These are phyloP conservation scores for Epinephelus lanceolatus DNA, from an alignment of 2,113 vertebrate species.

Conservation along the genomic window DNA sequence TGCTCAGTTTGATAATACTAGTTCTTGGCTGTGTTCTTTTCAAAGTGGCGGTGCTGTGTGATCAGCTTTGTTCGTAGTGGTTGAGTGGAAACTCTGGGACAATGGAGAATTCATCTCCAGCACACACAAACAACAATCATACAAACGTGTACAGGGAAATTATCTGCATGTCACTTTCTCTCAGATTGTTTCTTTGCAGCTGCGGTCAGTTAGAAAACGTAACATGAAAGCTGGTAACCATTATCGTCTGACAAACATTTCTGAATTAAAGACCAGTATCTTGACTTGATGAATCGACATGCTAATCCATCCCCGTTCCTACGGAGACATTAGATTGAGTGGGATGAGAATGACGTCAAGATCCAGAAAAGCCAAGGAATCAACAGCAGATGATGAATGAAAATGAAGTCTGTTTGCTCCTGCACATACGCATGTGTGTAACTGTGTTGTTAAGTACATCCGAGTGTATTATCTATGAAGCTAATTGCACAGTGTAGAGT, in stretches of 20 bases:
- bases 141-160: background rate
- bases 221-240: background rate
- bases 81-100: background rate
- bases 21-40: background rate
- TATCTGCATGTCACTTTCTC: background rate
- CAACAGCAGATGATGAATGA: background rate
- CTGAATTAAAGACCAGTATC: background rate
- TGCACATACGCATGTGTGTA: background rate
- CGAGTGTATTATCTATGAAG: background rate
- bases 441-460: background rate
- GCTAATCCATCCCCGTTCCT: slow-evolving; percentile 18
- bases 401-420: background rate
- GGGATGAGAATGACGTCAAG: slow-evolving; percentile 7
- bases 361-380: slow-evolving; percentile 2
- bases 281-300: background rate
- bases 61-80: background rate
- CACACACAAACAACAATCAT: background rate
- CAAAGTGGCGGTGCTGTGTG: background rate
- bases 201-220: background rate
- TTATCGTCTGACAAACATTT: background rate
- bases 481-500: background rate
- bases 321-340: slow-evolving; percentile 10
- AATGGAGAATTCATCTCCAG: background rate
- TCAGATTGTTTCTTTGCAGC: background rate
- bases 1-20: background rate